Base-by-base conservation (phyloP, 2,888 invertebrate genomes). In the Onchidella celtica region DNA sequence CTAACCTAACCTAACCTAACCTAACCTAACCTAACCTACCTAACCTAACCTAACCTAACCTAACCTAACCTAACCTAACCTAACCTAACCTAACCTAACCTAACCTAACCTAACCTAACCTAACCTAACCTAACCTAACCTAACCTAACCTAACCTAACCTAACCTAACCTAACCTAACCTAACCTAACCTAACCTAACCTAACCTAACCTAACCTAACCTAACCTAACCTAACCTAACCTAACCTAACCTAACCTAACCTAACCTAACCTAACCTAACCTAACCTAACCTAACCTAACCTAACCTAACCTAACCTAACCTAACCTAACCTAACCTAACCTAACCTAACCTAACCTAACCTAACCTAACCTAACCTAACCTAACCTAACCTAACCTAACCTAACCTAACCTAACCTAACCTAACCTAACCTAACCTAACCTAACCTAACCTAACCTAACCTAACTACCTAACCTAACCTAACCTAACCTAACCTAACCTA, bases 271-370 rank as follows among this genome's bases (percentile, higher is more conserved):
- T 24, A 55, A 14, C 55, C 55, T 72, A 27, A 55, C 55, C 55
- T 47, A 24, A 55, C 55, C 40, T 72, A 24, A 55, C 55, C 55
- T 72, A 24, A 55, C 27, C 55, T 72, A 55, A 55, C 55, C 27
- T 72, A 55, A 55, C 55, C 55, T 72, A 27, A 55, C 55, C 55
- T 47, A 55, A 55, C 55, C 29, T 36, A 55, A 55, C 55, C 55
- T 72, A 55, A 55, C 55, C 40, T 72, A 27, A 55, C 55, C 55
- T 47, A 24, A 55, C 55, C 55, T 55, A 55, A 55, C 55, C 55
- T 72, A 55, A 55, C 55, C 55, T 72, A 27, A 55, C 55, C 24
- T 72, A 29, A 14, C n/a, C 24, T 59, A n/a, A 14, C n/a, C 24
- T 59, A n/a, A 36, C 38, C 38, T 69, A 36, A 36, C 38, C 38